Evolutionary conservation across 2,113 vertebrate genomes (phyloP).

Genomic region (Gracilinanus agilis): DNA sequence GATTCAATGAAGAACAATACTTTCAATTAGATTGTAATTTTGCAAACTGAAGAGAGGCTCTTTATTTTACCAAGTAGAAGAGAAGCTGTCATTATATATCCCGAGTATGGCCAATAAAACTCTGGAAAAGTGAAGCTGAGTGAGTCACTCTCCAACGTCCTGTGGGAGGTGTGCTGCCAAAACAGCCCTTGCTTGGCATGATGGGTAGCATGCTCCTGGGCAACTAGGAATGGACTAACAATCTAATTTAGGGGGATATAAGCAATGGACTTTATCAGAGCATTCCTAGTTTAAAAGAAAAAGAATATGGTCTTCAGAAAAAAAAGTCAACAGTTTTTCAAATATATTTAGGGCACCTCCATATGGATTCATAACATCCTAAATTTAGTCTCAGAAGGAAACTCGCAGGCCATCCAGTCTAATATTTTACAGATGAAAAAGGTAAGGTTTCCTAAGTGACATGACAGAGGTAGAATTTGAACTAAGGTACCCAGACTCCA

Average conservation of each 20-base stretch:
- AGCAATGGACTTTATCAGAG: constrained; percentile 47
- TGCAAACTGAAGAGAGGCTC: constrained; percentile 75
- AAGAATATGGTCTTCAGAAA: constrained; percentile 49
- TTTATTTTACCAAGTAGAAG: constrained; percentile 63
- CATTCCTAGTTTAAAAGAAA: constrained; percentile 43
- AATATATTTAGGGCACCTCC: not conserved
- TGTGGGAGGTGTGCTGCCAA: constrained; percentile 59
- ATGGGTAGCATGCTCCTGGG: constrained; percentile 42
- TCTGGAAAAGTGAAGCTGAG: constrained; percentile 51
- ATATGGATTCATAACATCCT: not conserved
- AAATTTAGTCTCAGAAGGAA: not conserved
- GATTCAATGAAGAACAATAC: constrained; percentile 82
- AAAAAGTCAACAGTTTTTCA: not conserved
- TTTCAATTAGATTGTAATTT: constrained; percentile 78
- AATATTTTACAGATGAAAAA: not conserved
- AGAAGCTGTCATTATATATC: constrained; percentile 46
- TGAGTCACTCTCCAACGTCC: constrained; percentile 52
- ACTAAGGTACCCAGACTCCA: not conserved
- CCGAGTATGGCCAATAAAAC: constrained; percentile 64
- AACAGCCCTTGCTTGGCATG: constrained; percentile 66
- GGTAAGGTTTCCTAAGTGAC: not conserved
- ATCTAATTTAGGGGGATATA: constrained; percentile 59
- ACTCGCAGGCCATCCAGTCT: not conserved
- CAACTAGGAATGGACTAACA: constrained; percentile 53
- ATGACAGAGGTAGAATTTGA: not conserved